Base-by-base conservation (phyloP, 1,140 invertebrate species). In the Drosophila elegans region DNA sequence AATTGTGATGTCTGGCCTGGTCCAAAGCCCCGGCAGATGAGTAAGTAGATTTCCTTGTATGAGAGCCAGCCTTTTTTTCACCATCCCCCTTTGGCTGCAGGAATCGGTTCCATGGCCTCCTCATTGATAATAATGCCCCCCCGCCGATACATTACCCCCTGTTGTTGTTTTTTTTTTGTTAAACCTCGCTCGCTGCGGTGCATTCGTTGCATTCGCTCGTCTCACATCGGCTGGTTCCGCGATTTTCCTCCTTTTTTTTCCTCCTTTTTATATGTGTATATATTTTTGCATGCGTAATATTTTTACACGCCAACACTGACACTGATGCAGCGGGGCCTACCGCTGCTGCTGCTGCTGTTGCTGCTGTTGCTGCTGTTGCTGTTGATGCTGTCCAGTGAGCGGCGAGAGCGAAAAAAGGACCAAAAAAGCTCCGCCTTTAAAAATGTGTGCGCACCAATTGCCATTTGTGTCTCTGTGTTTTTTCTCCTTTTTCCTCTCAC, bases 391-490 rank as follows among this genome's bases (percentile, higher is more conserved):
- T 78, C 82, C 82, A 86, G 74, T 75, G 74, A 78, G 78, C 78
- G 83, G 74, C 72, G 67, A 61, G 71, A 49, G 67, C 64, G 72
- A 86, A 91, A 91, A 91, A 91, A 91, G 90, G 79, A 86, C 81
- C 89, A 91, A 91, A 91, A 91, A 91, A 91, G 89, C 89, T 91
- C 89, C 89, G 89, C 89, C 89, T 91, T 76, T 91, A 90, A 91
- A 91, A 91, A 89, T 90, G 83, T 74, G 78, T 72, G 86, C 81
- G 85, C 85, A 90, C 85, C 85, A 90, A 90, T 86, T 90, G 85
- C 85, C 86, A 90, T 90, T 85, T 90, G 85, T 90, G 74, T 90
- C 81, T 74, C 60, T 74, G 73, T 89, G 13, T 52, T 52, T 52
- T 89, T 90, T 90, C 81, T 90, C 86, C 89, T 81, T 90, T 90